Conservation (phyloP, 2,797 vertebrate species). For the Halcyon chelicuti region DNA sequence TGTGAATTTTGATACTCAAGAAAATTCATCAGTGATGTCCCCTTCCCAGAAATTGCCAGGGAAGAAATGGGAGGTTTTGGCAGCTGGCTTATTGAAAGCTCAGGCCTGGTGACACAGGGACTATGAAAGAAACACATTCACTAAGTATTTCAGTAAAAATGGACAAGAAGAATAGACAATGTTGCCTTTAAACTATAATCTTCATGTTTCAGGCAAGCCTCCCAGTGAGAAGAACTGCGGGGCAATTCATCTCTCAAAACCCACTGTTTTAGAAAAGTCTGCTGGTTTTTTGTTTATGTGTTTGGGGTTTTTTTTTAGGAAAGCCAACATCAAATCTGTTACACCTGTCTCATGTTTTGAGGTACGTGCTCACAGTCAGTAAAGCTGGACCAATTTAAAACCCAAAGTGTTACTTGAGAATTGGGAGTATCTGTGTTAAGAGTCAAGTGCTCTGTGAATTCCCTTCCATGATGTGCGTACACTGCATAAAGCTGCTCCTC, state of each 20-base stretch:
- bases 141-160: not conserved
- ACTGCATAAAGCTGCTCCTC: not conserved
- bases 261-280: not conserved
- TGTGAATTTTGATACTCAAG: not conserved
- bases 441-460: not conserved
- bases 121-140: not conserved
- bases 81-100: not conserved
- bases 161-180: not conserved
- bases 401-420: not conserved
- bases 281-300: too few relatives aligned
- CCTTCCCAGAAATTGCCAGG: not conserved
- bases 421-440: not conserved
- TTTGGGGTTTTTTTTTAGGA: not conserved
- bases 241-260: not conserved
- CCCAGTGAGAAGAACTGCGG: not conserved
- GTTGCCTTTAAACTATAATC: not conserved
- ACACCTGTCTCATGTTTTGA: not conserved
- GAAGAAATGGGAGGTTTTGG: not conserved
- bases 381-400: not conserved
- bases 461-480: not conserved
- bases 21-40: not conserved
- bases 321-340: not conserved
- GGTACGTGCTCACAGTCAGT: not conserved
- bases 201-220: not conserved
- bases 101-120: not conserved